These are phyloP conservation scores for Teleogryllus occipitalis DNA, from an alignment of 1,140 invertebrate genomes.

Conservation along the genomic window DNA sequence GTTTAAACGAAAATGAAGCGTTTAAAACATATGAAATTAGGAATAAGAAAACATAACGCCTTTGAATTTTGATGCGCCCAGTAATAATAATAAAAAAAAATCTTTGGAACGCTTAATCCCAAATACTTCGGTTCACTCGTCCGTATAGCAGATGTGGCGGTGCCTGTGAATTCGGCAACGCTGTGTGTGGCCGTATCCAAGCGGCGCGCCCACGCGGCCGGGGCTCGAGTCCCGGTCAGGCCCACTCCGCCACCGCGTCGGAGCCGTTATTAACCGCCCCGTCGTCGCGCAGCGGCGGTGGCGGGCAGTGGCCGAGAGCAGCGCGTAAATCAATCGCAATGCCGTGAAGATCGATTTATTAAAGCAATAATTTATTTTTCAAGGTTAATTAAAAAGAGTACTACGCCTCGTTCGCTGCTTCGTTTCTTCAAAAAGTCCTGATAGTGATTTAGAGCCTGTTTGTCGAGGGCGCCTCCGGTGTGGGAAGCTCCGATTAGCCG, in stretches of 20 bases:
- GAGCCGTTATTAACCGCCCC: not conserved
- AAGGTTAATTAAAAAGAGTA: not conserved
- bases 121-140: too few species aligned
- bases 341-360: not conserved
- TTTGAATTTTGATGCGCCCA: too few species aligned
- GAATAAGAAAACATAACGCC: too few species aligned
- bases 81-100: too few species aligned
- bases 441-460: not conserved
- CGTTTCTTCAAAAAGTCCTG: not conserved
- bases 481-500: not conserved
- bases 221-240: not conserved
- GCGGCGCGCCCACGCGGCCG: not conserved
- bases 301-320: not conserved
- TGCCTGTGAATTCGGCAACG: not conserved
- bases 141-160: too few species aligned
- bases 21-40: too few species aligned
- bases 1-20: too few species aligned
- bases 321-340: not conserved
- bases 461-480: not conserved
- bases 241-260: not conserved
- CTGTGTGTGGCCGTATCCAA: not conserved
- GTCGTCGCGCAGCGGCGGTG: not conserved
- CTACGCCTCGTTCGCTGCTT: not conserved
- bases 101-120: too few species aligned
- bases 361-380: conserved; percentile 6